These are phyloP conservation scores for Druon quercuslanigerum DNA, from an alignment of 1,140 invertebrate genomes.

Conservation along the genomic window DNA sequence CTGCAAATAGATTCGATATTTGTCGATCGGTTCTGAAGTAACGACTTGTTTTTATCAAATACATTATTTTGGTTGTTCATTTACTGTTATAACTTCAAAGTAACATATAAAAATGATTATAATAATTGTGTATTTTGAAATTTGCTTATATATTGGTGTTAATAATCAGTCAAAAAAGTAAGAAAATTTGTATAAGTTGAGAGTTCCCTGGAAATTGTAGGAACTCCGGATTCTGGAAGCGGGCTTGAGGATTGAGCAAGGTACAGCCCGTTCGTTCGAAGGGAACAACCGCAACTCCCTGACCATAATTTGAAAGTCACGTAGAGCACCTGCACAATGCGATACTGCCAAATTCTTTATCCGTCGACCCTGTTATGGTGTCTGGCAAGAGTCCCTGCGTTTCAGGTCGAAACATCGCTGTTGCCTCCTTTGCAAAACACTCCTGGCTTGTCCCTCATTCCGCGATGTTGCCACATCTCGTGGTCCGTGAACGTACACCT, in stretches of 20 bases:
- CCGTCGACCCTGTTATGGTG: constrained; percentile 64
- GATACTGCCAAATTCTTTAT: constrained; percentile 64
- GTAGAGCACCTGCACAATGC: constrained; percentile 40
- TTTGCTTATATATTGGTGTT: too few relatives aligned
- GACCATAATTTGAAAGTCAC: constrained; percentile 41
- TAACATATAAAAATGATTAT: too few relatives aligned
- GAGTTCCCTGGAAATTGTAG: too few relatives aligned
- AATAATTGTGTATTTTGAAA: too few relatives aligned
- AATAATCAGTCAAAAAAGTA: too few relatives aligned
- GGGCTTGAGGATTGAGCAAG: background rate
- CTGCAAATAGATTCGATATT: too few relatives aligned
- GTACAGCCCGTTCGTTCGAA: background rate
- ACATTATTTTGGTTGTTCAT: too few relatives aligned
- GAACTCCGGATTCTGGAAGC: background rate
- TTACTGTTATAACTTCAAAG: too few relatives aligned
- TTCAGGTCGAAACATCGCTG: constrained; percentile 11
- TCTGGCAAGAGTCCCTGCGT: constrained; percentile 50
- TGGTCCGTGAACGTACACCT: constrained; percentile 47
- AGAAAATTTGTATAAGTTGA: too few relatives aligned
- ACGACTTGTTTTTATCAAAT: too few relatives aligned
- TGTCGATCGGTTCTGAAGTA: too few relatives aligned
- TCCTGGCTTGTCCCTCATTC: constrained; percentile 32
- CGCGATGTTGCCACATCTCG: constrained; percentile 50
- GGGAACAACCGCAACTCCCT: constrained; percentile 35
- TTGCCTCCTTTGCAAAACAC: constrained; percentile 42